These are phyloP conservation scores for Nomada hirtipes DNA, from an alignment of 2,888 invertebrate genomes.

Conservation along the genomic window DNA sequence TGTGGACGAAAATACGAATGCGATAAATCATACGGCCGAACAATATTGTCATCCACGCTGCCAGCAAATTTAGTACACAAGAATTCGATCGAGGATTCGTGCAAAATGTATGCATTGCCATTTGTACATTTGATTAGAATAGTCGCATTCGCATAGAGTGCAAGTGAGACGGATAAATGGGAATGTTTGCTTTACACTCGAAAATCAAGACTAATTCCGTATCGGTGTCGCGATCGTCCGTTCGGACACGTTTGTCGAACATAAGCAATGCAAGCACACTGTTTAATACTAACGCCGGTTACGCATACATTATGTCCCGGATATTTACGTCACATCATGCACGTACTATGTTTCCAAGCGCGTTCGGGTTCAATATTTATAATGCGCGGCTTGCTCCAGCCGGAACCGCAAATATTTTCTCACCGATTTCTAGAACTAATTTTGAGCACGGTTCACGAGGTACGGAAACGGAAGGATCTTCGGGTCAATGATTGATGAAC, in stretches of 20 bases:
- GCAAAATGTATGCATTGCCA: slow-evolving; percentile 27
- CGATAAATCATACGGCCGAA: background rate
- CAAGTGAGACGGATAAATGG: background rate
- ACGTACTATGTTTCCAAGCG: slow-evolving; percentile 13
- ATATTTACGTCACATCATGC: slow-evolving; percentile 41
- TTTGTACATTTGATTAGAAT: slow-evolving; percentile 55
- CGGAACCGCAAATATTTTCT: slow-evolving; percentile 34
- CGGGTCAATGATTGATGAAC: slow-evolving; percentile 21
- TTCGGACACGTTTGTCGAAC: slow-evolving; percentile 27
- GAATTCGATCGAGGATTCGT: slow-evolving; percentile 5
- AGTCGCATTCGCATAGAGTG: background rate
- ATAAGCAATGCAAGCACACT: slow-evolving; percentile 36
- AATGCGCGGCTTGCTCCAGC: background rate
- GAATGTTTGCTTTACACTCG: slow-evolving; percentile 27
- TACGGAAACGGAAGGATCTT: background rate
- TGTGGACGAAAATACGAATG: background rate
- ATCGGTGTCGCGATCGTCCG: slow-evolving; percentile 31
- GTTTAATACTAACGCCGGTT: slow-evolving; percentile 53
- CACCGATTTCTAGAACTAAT: slow-evolving; percentile 20
- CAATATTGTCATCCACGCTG: background rate
- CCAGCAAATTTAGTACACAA: background rate
- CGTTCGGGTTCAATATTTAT: slow-evolving; percentile 32
- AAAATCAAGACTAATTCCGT: slow-evolving; percentile 28
- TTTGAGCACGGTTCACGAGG: slow-evolving; percentile 5
- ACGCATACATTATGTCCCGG: slow-evolving; percentile 40